Conservation (phyloP, 2,888 invertebrate species). For the Ornithoptera alexandrae region DNA sequence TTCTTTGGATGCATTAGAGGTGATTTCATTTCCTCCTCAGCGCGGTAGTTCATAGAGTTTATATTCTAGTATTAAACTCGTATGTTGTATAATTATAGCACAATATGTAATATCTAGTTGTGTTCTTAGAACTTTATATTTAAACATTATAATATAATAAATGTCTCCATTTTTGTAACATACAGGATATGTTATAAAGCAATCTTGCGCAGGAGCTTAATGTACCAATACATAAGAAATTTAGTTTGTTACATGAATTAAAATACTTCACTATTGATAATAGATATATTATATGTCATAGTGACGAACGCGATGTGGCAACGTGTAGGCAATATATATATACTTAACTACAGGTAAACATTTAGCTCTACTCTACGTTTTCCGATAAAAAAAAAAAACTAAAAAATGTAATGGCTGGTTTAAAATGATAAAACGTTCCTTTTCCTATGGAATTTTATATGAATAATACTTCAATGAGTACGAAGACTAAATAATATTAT, state of each 20-base stretch:
- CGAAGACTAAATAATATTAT: neutral
- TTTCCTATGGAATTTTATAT: neutral
- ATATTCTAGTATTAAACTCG: neutral
- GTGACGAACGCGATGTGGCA: too few species aligned
- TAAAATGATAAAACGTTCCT: too few species aligned
- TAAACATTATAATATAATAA: too few species aligned
- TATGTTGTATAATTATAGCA: constrained; percentile 7
- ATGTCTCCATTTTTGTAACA: too few species aligned
- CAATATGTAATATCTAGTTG: neutral
- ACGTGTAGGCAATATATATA: too few species aligned
- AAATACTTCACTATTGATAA: too few species aligned
- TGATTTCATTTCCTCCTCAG: constrained; percentile 48
- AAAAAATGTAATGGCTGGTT: too few species aligned
- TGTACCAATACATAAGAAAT: neutral
- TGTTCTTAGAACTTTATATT: neutral
- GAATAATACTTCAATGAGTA: neutral
- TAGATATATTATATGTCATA: too few species aligned
- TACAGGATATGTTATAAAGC: neutral
- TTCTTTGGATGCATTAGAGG: constrained; percentile 41
- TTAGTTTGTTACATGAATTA: too few species aligned
- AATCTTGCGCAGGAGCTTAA: neutral
- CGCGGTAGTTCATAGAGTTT: constrained; percentile 35
- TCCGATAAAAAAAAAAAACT: too few species aligned
- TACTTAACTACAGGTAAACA: too few species aligned
- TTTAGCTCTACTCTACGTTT: too few species aligned